Percentiles rank a stretch among this genome's conserved stretches.
phyloP scores from a whole-genome alignment of 2,797 vertebrate genomes.

The Macropodus opercularis region DNA sequence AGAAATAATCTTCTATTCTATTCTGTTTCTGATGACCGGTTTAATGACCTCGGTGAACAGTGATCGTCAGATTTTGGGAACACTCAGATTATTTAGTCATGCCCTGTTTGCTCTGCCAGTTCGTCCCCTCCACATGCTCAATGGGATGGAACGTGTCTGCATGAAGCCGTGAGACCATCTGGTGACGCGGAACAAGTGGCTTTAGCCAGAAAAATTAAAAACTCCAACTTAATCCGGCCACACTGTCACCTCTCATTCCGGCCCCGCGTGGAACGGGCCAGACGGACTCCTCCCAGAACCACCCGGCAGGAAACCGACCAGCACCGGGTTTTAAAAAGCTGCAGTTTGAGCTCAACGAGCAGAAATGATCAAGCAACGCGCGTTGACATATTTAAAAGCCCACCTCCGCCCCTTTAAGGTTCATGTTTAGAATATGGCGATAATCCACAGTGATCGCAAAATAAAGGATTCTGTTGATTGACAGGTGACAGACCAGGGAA shows the following conservation, averaged over 20 bases:
- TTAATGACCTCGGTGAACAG: neutral
- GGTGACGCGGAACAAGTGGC: conserved; percentile 75
- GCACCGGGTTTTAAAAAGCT: neutral
- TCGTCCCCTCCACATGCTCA: conserved; percentile 47
- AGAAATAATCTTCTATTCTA: too few species aligned
- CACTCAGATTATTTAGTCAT: conserved; percentile 22
- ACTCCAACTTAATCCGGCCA: conserved; percentile 58
- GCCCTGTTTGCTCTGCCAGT: conserved; percentile 39
- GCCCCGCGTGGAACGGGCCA: conserved; percentile 8
- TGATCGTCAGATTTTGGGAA: conserved; percentile 20
- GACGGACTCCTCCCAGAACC: neutral
- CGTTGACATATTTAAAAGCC: conserved; percentile 22
- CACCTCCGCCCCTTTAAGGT: conserved; percentile 29
- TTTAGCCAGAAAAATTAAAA: conserved; percentile 57
- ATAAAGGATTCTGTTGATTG: neutral
- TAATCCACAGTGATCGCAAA: conserved; percentile 26
- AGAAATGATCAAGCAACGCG: conserved; percentile 20
- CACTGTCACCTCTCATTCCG: conserved; percentile 27
- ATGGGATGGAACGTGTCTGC: conserved; percentile 50
- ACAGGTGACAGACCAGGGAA: conserved; percentile 11
- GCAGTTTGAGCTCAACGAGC: conserved; percentile 14
- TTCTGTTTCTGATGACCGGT: too few species aligned
- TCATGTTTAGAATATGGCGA: conserved; percentile 22
- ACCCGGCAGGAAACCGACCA: neutral
- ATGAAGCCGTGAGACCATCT: conserved; percentile 70